These are phyloP conservation scores for Anoplopoma fimbria DNA, from an alignment of 2,113 vertebrate species.

Conservation along the genomic window DNA sequence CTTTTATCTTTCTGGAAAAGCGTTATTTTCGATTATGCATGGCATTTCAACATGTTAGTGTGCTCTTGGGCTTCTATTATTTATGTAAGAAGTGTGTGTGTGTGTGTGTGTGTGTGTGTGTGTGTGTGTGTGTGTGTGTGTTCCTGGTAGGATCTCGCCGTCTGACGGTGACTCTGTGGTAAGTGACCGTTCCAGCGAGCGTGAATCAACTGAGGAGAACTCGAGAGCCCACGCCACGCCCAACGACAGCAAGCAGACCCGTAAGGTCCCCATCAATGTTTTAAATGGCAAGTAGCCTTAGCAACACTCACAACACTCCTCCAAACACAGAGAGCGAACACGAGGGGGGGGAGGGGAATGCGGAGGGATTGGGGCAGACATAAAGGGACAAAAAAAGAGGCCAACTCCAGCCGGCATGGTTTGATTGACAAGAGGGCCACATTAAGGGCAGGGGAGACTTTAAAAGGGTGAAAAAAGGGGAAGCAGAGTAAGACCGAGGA, in stretches of 20 bases:
- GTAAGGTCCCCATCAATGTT: constrained; percentile 83
- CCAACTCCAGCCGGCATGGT: not conserved
- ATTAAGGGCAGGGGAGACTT: constrained; percentile 3
- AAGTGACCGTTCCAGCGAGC: constrained; percentile 91
- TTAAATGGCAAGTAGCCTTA: constrained; percentile 85
- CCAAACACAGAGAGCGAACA: constrained; percentile 25
- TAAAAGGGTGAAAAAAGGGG: not conserved
- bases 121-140: constrained; percentile 46
- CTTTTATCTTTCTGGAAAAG: constrained; percentile 33
- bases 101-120: constrained; percentile 46
- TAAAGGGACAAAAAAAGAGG: constrained; percentile 55
- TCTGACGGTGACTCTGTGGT: constrained; percentile 93
- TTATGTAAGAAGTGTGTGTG: constrained; percentile 53
- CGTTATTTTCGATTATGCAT: constrained; percentile 47
- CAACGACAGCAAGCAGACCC: constrained; percentile 85
- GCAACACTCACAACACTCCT: constrained; percentile 56
- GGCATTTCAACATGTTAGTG: constrained; percentile 29
- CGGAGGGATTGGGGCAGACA: constrained; percentile 18
- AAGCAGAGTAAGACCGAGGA: not conserved
- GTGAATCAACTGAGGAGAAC: constrained; percentile 88
- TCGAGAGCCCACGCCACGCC: constrained; percentile 79
- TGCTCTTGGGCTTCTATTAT: constrained; percentile 55
- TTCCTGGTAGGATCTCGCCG: constrained; percentile 87
- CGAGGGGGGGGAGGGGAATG: constrained; percentile 12
- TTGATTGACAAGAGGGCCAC: constrained; percentile 49